Evolutionary conservation across 1,140 invertebrate genomes (phyloP).

Genomic region (Pemphigus obesinymphae): DNA sequence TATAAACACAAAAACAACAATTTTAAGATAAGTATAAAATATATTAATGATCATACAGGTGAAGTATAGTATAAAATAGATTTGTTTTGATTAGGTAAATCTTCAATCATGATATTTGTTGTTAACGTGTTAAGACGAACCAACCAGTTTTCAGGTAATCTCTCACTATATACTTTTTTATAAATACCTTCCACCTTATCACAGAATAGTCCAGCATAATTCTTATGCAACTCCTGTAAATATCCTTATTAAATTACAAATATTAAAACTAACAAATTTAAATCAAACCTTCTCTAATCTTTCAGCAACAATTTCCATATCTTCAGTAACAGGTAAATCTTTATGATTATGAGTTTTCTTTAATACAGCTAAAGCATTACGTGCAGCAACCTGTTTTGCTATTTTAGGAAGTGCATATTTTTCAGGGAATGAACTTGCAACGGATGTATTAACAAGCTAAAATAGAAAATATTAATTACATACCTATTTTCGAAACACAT

Average conservation of each 20-base stretch:
- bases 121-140: background rate
- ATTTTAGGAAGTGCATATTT: constrained; percentile 29
- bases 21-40: too few relatives aligned
- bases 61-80: constrained; percentile 17
- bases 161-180: constrained; percentile 13
- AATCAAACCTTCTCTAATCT: constrained; percentile 6
- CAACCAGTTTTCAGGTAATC: constrained; percentile 9
- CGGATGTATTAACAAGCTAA: constrained; percentile 2
- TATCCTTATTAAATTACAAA: background rate
- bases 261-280: background rate
- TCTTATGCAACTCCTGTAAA: constrained; percentile 27
- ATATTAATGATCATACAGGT: background rate
- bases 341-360: background rate
- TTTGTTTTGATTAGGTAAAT: constrained; percentile 20
- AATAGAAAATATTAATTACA: background rate
- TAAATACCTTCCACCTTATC: constrained; percentile 25
- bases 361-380: background rate
- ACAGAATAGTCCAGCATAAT: constrained; percentile 28
- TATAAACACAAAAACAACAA: background rate
- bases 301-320: background rate
- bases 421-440: constrained; percentile 36
- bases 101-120: constrained; percentile 9
- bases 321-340: background rate
- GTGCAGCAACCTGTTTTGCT: constrained; percentile 21
- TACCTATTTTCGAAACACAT: background rate